Percentiles rank a stretch among this genome's conserved stretches.
Evolutionary conservation across 2,797 vertebrate genomes (phyloP).

Genomic region (Sebastes oblongus): DNA sequence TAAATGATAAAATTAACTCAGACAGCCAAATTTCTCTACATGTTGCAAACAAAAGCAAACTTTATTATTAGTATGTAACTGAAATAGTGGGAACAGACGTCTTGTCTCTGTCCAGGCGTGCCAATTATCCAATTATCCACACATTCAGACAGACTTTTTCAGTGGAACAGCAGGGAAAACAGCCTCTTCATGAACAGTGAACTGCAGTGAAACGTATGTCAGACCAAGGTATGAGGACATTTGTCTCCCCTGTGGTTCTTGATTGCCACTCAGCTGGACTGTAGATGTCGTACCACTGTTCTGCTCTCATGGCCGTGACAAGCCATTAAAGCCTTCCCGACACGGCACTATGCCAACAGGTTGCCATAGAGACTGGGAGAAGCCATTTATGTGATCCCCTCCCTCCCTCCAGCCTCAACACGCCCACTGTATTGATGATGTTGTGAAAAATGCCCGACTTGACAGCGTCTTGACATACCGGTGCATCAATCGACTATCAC

Average conservation of each 20-base stretch:
- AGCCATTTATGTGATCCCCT: conserved; percentile 48
- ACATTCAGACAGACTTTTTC: not conserved
- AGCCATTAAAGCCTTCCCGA: conserved; percentile 68
- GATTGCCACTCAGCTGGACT: conserved; percentile 20
- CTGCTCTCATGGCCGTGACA: conserved; percentile 48
- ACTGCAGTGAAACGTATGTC: not conserved
- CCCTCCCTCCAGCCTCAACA: not conserved
- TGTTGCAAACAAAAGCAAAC: too few species aligned
- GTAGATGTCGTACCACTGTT: conserved; percentile 22
- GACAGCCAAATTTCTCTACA: not conserved
- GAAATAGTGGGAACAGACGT: not conserved
- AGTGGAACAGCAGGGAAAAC: not conserved
- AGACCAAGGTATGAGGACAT: not conserved
- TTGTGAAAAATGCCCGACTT: conserved; percentile 15
- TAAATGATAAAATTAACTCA: not conserved
- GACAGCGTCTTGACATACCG: not conserved
- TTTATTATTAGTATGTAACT: too few species aligned
- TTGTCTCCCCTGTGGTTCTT: not conserved
- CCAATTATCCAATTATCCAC: not conserved
- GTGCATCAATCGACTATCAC: conserved; percentile 1
- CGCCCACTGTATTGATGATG: conserved; percentile 29
- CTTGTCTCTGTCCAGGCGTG: not conserved
- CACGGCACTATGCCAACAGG: conserved; percentile 58
- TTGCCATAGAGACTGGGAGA: conserved; percentile 81
- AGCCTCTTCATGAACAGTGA: not conserved